Conservation (phyloP, 2,888 invertebrate species). For the Mimas tiliae region DNA sequence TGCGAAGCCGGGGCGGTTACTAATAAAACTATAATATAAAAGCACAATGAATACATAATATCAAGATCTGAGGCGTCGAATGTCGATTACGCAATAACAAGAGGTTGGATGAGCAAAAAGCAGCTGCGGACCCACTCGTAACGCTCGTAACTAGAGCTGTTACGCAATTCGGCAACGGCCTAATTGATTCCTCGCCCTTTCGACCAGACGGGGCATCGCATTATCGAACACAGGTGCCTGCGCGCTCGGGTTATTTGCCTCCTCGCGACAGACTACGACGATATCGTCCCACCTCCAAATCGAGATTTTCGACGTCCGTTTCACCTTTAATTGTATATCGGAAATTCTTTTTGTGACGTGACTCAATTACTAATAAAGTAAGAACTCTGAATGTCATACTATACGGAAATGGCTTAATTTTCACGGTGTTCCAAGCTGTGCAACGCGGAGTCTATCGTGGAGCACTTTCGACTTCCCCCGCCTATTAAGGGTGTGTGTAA, state of each 20-base stretch:
- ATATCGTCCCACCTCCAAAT: constrained; percentile 68
- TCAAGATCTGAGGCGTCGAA: constrained; percentile 76
- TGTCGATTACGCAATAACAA: constrained; percentile 80
- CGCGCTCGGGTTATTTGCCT: constrained; percentile 72
- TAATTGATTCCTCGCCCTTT: constrained; percentile 84
- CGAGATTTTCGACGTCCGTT: constrained; percentile 66
- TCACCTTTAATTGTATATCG: constrained; percentile 77
- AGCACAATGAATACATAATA: constrained; percentile 74
- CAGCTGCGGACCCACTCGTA: constrained; percentile 77
- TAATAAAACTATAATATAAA: constrained; percentile 62
- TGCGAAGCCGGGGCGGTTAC: no score
- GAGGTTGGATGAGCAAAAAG: constrained; percentile 81
- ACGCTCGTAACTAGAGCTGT: constrained; percentile 80
- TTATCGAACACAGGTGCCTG: constrained; percentile 81
- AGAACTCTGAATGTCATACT: constrained; percentile 63
- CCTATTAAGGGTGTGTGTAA: constrained; percentile 71
- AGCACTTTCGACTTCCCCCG: constrained; percentile 45
- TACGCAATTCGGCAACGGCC: constrained; percentile 81
- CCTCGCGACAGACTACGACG: constrained; percentile 63
- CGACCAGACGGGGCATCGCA: constrained; percentile 80
- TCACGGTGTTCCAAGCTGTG: constrained; percentile 56
- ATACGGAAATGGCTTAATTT: constrained; percentile 77
- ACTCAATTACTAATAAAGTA: constrained; percentile 74
- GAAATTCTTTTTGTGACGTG: constrained; percentile 75
- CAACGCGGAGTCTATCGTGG: constrained; percentile 55